Evolutionary conservation across 2,888 invertebrate genomes (phyloP).

Genomic region (Sinelater perroti): DNA sequence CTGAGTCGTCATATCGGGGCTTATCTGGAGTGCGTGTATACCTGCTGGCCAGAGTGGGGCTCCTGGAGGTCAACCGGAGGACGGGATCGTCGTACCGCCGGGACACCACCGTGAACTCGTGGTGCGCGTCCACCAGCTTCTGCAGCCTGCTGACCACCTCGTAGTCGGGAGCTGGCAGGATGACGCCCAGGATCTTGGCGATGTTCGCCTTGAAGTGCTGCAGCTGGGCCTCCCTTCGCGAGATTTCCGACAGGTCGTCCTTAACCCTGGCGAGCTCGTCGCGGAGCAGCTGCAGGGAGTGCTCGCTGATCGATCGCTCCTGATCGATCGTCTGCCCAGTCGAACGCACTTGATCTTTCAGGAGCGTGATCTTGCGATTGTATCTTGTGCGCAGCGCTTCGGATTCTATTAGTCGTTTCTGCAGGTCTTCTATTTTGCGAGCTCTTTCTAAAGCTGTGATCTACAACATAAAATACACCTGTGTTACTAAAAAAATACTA

Average conservation of each 20-base stretch:
- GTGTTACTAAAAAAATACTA: neutral
- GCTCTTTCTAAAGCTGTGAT: constrained; percentile 84
- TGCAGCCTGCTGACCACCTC: constrained; percentile 74
- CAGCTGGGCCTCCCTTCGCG: constrained; percentile 79
- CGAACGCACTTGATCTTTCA: constrained; percentile 77
- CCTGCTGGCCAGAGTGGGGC: constrained; percentile 65
- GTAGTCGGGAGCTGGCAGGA: constrained; percentile 66
- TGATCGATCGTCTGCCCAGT: constrained; percentile 75
- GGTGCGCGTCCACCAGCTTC: constrained; percentile 85
- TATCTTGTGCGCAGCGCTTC: constrained; percentile 80
- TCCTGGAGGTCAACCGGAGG: constrained; percentile 63
- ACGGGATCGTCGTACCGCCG: constrained; percentile 74
- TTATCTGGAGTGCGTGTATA: constrained; percentile 61
- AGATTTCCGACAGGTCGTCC: constrained; percentile 76
- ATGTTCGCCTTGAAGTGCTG: constrained; percentile 75
- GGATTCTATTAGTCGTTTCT: constrained; percentile 81
- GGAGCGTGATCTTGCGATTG: constrained; percentile 73
- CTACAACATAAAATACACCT: constrained; percentile 59
- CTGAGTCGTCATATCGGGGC: constrained; percentile 76
- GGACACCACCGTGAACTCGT: constrained; percentile 86
- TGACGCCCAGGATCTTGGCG: constrained; percentile 66
- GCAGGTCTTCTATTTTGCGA: constrained; percentile 84
- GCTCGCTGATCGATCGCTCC: constrained; percentile 74
- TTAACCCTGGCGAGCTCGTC: constrained; percentile 81
- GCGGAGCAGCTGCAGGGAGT: constrained; percentile 74